Conservation (phyloP, 2,888 invertebrate genomes). For the Pristionchus japonicus region DNA sequence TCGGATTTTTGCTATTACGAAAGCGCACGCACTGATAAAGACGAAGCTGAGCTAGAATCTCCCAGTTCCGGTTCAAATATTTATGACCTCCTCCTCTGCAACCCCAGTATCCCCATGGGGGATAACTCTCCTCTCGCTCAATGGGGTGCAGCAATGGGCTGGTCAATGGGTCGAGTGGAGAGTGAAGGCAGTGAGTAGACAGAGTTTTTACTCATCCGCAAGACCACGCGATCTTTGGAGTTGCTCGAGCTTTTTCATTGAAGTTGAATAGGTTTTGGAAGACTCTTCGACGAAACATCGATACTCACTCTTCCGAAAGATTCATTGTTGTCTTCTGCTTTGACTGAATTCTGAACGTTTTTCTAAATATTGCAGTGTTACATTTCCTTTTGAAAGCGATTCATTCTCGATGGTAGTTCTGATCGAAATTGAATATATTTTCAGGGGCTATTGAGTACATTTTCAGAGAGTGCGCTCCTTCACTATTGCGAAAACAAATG, state of each 20-base stretch:
- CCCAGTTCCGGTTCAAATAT: neutral
- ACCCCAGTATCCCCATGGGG: neutral
- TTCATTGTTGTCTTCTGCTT: too few species aligned
- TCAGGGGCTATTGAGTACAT: neutral
- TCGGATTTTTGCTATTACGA: too few species aligned
- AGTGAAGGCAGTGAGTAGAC: neutral
- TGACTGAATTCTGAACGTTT: too few species aligned
- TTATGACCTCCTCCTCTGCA: neutral
- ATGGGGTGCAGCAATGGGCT: neutral
- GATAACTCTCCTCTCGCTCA: neutral
- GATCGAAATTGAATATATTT: neutral
- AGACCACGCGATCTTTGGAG: too few species aligned
- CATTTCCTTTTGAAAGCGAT: too few species aligned
- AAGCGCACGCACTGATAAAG: too few species aligned
- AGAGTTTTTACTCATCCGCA: too few species aligned
- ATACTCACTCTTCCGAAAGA: neutral
- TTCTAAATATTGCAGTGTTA: too few species aligned
- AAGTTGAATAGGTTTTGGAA: too few species aligned
- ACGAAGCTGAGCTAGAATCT: neutral
- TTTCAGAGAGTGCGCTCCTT: neutral
- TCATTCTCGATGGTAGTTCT: too few species aligned
- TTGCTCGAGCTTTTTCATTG: too few species aligned
- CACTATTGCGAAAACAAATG: neutral
- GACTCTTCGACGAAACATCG: neutral
- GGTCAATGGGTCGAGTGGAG: constrained; percentile 20